Percentiles rank a stretch among this genome's conserved stretches.
These are phyloP conservation scores for Glaucidium brasilianum DNA, from an alignment of 2,113 vertebrate genomes.

Conservation along the genomic window DNA sequence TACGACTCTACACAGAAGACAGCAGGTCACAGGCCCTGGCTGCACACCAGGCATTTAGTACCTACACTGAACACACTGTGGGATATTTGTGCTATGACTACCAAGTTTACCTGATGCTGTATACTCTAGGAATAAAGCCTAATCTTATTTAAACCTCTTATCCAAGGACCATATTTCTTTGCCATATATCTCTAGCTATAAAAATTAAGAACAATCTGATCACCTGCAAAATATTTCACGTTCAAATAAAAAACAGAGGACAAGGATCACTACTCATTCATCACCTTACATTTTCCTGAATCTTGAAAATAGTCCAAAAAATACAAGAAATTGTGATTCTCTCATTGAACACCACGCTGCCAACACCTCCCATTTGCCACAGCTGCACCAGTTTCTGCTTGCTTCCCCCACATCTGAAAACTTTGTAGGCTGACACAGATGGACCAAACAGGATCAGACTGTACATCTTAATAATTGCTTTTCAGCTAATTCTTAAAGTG, in stretches of 20 bases:
- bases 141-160: neutral
- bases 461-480: neutral
- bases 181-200: neutral
- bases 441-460: neutral
- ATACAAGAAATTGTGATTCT: accelerated
- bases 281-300: neutral
- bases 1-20: neutral
- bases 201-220: neutral
- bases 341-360: neutral
- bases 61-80: neutral
- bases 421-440: neutral
- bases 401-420: neutral
- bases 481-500: neutral
- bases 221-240: neutral
- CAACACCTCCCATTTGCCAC: too few relatives aligned
- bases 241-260: neutral
- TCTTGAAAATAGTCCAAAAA: neutral
- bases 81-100: neutral
- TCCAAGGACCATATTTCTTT: neutral
- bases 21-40: neutral
- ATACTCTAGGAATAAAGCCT: neutral
- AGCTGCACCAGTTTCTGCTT: neutral
- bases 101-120: neutral
- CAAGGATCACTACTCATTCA: neutral
- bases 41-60: neutral